These are phyloP conservation scores for Mungos mungo DNA, from an alignment of 2,113 vertebrate species.

Conservation along the genomic window DNA sequence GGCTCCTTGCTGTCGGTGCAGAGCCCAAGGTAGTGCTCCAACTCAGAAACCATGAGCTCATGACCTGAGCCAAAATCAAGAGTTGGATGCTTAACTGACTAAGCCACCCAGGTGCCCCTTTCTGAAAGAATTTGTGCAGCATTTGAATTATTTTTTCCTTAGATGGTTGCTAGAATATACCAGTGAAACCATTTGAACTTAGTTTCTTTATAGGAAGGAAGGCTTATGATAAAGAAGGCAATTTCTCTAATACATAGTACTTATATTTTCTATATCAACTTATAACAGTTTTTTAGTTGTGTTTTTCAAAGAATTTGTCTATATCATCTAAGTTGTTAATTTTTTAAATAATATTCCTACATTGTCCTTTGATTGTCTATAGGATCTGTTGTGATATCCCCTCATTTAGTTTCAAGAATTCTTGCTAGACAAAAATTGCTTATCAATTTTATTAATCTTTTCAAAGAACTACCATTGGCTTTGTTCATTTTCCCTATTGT, in stretches of 20 bases:
- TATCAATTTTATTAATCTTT: slow-evolving; percentile 11
- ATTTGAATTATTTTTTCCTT: not conserved
- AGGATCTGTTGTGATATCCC: not conserved
- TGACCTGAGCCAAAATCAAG: too few relatives aligned
- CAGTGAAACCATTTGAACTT: not conserved
- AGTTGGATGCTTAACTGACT: too few relatives aligned
- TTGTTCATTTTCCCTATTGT: not conserved
- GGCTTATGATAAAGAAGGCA: not conserved
- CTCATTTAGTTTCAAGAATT: not conserved
- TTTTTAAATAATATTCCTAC: not conserved
- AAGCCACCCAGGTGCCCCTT: not conserved
- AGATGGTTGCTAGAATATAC: not conserved
- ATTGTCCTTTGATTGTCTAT: not conserved
- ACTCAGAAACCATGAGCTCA: too few relatives aligned
- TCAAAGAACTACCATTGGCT: not conserved
- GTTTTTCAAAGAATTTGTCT: slow-evolving; percentile 44
- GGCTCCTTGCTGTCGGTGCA: too few relatives aligned
- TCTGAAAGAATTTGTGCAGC: not conserved
- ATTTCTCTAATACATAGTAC: not conserved
- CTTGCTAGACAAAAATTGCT: not conserved
- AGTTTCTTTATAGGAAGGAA: slow-evolving; percentile 14
- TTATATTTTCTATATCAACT: not conserved
- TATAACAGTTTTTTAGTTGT: not conserved
- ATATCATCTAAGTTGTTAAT: not conserved
- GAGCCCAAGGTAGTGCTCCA: too few relatives aligned